A percentile compares a stretch with the other conserved stretches of the same genome.
phyloP scores from a whole-genome alignment of 2,888 invertebrate genomes.

The Clitarchus hookeri region DNA sequence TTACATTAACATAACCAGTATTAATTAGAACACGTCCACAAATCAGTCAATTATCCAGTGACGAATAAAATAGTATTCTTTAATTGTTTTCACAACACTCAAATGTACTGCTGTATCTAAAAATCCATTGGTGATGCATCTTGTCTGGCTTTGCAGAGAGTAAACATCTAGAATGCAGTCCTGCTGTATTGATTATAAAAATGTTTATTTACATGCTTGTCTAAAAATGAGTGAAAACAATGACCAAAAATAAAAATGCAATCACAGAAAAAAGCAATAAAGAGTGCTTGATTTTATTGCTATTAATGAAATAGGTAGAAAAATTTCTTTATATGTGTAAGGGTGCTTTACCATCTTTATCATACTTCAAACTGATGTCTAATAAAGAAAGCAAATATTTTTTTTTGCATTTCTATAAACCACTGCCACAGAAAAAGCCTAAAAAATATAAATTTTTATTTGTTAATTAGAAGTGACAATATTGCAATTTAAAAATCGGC shows the following conservation, averaged over 20 bases:
- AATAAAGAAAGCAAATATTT: too few species aligned
- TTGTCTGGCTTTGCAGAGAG: neutral
- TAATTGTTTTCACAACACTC: neutral
- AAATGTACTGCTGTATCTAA: neutral
- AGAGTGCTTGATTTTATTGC: neutral
- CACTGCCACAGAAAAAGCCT: neutral
- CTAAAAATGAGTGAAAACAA: neutral
- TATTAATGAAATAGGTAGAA: too few species aligned
- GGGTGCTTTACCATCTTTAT: neutral
- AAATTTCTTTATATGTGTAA: neutral
- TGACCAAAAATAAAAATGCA: neutral
- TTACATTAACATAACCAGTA: neutral
- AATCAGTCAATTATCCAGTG: neutral
- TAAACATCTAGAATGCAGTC: constrained; percentile 5
- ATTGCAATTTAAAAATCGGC: neutral
- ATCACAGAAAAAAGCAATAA: neutral
- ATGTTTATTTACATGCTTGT: neutral
- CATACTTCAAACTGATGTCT: neutral
- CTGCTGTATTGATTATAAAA: neutral
- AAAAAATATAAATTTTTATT: neutral
- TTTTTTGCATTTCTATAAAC: neutral
- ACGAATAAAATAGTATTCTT: neutral
- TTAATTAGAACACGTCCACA: neutral
- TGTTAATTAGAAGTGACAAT: neutral
- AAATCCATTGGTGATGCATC: neutral